Conservation (phyloP, 2,888 invertebrate species). For the Diaperis boleti region DNA sequence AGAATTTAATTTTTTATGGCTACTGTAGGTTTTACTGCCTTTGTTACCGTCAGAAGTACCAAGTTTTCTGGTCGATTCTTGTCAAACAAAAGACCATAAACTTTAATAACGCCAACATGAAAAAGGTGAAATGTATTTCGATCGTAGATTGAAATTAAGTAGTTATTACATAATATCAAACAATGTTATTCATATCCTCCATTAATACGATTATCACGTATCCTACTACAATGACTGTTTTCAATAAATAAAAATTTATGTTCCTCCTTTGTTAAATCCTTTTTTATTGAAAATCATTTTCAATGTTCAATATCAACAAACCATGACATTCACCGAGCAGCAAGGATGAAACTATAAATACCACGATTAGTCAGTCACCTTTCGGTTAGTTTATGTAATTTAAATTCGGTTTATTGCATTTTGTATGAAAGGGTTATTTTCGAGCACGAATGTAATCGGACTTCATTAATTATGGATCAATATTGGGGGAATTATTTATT, state of each 20-base stretch:
- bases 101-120: background rate
- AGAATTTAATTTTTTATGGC: no score
- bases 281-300: background rate
- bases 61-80: background rate
- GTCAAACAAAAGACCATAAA: background rate
- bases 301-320: conserved; percentile 1
- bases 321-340: conserved; percentile 17
- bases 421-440: background rate
- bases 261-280: background rate
- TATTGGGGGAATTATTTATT: conserved; percentile 8
- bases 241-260: background rate
- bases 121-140: background rate
- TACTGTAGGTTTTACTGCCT: no score
- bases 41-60: no score
- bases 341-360: conserved; percentile 24
- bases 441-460: background rate
- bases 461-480: conserved; percentile 6
- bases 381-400: conserved; percentile 4
- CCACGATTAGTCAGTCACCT: conserved; percentile 23
- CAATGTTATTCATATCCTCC: background rate
- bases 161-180: no score
- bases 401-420: conserved; percentile 3
- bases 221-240: background rate
- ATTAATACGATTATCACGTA: background rate
- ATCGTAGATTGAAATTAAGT: no score